These are phyloP conservation scores for Sapajus apella DNA, from an alignment of 2,113 vertebrate genomes.

Conservation along the genomic window DNA sequence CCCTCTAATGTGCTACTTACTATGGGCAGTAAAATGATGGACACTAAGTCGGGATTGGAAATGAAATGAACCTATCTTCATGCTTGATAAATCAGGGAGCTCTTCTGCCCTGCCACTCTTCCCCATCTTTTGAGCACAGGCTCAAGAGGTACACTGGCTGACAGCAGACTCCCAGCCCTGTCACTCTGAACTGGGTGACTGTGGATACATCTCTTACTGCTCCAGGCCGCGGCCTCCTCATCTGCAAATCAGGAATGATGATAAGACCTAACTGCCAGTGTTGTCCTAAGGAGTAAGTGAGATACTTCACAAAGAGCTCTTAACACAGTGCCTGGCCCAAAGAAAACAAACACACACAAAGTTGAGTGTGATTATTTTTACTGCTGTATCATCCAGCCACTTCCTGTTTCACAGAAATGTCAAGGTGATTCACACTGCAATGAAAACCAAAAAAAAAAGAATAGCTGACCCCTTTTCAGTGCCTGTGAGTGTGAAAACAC, in stretches of 20 bases:
- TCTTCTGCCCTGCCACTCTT: background rate
- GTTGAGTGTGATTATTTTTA: background rate
- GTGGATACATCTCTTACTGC: background rate
- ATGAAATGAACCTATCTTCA: background rate
- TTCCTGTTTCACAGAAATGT: background rate
- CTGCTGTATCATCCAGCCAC: background rate
- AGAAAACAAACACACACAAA: background rate
- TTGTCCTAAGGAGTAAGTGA: background rate
- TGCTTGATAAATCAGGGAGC: background rate
- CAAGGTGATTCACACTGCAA: background rate
- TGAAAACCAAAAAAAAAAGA: background rate
- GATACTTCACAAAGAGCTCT: background rate
- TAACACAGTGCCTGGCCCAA: background rate
- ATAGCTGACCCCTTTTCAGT: background rate
- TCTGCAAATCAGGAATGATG: background rate
- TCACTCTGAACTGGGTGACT: background rate
- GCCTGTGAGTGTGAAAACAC: background rate
- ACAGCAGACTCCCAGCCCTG: background rate
- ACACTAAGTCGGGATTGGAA: background rate
- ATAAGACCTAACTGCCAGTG: background rate
- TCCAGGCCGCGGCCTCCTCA: background rate
- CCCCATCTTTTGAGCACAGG: background rate
- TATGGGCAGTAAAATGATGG: background rate
- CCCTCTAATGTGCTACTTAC: background rate
- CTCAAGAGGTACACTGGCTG: accelerated